phyloP scores from a whole-genome alignment of 2,888 invertebrate species.

The Agapetus fuscipes region DNA sequence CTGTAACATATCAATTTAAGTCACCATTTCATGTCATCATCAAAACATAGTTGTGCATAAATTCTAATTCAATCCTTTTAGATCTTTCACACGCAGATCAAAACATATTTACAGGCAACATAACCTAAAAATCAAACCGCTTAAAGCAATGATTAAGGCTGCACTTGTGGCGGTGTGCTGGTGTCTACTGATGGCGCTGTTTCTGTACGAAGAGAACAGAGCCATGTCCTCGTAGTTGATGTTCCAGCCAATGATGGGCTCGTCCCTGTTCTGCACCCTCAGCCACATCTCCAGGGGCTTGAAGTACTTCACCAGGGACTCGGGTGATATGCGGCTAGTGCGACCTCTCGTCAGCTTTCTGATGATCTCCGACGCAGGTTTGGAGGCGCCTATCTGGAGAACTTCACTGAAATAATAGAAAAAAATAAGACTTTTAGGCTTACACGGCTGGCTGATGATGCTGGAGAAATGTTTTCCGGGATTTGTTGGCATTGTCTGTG shows the following conservation, averaged over 20 bases:
- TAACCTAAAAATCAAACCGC: too few species aligned
- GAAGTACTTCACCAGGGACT: conserved; percentile 73
- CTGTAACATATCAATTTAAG: too few species aligned
- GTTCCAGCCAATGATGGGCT: conserved; percentile 66
- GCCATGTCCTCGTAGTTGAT: conserved; percentile 57
- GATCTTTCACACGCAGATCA: too few species aligned
- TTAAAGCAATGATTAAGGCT: too few species aligned
- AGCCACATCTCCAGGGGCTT: conserved; percentile 72
- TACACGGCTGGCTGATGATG: too few species aligned
- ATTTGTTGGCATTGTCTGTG: conserved; percentile 1
- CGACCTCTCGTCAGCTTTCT: conserved; percentile 57
- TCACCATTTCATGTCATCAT: too few species aligned
- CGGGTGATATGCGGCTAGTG: conserved; percentile 63
- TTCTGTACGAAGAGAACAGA: conserved; percentile 34
- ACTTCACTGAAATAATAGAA: conserved; percentile 46
- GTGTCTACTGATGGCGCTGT: too few species aligned
- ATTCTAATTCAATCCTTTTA: too few species aligned
- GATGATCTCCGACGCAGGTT: conserved; percentile 62
- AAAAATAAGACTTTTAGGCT: not conserved
- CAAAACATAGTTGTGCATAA: too few species aligned
- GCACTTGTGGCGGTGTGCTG: too few species aligned
- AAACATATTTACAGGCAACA: too few species aligned
- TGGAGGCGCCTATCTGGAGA: conserved; percentile 58
- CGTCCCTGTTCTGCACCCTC: conserved; percentile 61
- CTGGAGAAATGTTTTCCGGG: too few species aligned